phyloP scores from a whole-genome alignment of 1,140 invertebrate genomes.

The fruit fly (Drosophila melanogaster) region DNA sequence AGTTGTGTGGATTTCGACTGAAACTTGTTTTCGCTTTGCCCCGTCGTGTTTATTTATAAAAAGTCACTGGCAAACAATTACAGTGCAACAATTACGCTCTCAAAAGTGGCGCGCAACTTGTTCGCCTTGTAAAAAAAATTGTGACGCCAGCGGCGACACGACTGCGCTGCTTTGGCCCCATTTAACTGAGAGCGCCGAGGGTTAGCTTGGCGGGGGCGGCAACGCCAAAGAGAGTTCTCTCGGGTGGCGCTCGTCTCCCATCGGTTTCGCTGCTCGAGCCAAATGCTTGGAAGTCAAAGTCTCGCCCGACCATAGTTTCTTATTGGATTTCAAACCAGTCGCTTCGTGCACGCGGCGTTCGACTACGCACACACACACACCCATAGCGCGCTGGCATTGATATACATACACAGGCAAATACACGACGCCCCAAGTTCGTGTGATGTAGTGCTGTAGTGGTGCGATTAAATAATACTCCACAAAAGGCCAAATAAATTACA shows the following conservation, averaged over 20 bases:
- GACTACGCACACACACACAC: slow-evolving; percentile 29
- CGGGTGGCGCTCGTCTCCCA: slow-evolving; percentile 6
- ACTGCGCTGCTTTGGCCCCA: slow-evolving; percentile 76
- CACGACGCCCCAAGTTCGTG: slow-evolving; percentile 2
- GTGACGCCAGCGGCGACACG: slow-evolving; percentile 56
- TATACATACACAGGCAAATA: slow-evolving; percentile 27
- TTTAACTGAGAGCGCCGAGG: slow-evolving; percentile 29
- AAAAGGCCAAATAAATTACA: slow-evolving; percentile 75
- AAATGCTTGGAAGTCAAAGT: background rate
- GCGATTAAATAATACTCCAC: slow-evolving; percentile 81
- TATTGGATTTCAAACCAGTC: slow-evolving; percentile 72
- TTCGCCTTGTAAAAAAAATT: slow-evolving; percentile 74
- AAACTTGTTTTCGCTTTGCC: slow-evolving; percentile 30
- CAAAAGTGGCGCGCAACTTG: slow-evolving; percentile 59
- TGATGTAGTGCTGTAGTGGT: slow-evolving; percentile 30
- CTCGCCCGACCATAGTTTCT: slow-evolving; percentile 23
- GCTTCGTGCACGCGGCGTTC: slow-evolving; percentile 60
- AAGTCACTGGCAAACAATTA: slow-evolving; percentile 53
- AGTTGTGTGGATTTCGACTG: slow-evolving; percentile 24
- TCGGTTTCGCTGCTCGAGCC: background rate
- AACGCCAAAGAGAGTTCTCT: background rate
- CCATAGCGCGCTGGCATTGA: slow-evolving; percentile 33
- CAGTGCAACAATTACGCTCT: slow-evolving; percentile 58
- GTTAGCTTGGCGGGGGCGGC: no score
- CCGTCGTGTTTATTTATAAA: slow-evolving; percentile 48